Base-by-base conservation (phyloP, 2,888 invertebrate species). In the Endomychus coccineus region DNA sequence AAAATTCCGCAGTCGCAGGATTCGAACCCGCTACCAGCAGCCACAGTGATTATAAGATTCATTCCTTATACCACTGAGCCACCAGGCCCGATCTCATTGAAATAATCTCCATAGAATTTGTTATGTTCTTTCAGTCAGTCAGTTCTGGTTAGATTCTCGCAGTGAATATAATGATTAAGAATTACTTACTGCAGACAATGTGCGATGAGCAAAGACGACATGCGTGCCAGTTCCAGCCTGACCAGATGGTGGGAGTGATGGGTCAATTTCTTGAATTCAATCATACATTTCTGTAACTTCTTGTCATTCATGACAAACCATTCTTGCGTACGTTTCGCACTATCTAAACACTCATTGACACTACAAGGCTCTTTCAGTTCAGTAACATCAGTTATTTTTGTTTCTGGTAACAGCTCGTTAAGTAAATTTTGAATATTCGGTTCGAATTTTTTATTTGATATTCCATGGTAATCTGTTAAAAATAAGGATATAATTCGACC, bases 231-330 rank as follows among this genome's bases (percentile, higher is more conserved):
- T 59, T 80, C 79, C 32, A 61, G 60, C 30, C 84, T 68, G 38
- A 87, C 78, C 59, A 62, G 69, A 30, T 60, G 62, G 46, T 83
- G 77, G 1, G 74, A 67, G 58, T 83, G 78, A 2, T 71, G 68
- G 1, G 74, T 68, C 16, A 84, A 56, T 19, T 64, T 62, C 3
- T 67, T 59, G 9, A 83, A 61, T 33, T 73, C 67, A 17, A 57
- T 58, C 2, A 75, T 69, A 7, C 76, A 63, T 2, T 66, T 41
- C 4, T 67, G 61, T 28, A 82, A 58, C 52, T 78, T 78, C 22
- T 68, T 64, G 21, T 76, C 75, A 4, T 74, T 75, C 50, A 73
- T 68, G 31, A 56, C 49, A 48, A 73, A 75, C 80, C 80, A 81
- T 33, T 73, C 68, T 2, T 59, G 54, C 15, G 69, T 71, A 34